Evolutionary conservation across 2,797 vertebrate genomes (phyloP).

Genomic region (Coregonus sp.): DNA sequence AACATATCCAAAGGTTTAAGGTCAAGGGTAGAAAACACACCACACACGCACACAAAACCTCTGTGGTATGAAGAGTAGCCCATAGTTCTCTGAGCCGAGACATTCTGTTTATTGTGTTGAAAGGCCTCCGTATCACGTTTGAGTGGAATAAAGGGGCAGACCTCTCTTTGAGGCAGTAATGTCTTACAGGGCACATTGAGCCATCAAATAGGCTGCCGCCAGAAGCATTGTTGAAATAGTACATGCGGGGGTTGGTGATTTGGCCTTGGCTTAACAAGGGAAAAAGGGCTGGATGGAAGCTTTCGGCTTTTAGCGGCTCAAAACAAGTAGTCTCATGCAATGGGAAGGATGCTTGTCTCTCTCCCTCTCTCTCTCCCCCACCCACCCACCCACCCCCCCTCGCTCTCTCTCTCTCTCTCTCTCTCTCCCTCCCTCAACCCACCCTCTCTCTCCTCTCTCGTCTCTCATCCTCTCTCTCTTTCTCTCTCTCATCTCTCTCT

Average conservation of each 20-base stretch:
- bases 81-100: constrained; percentile 12
- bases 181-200: constrained; percentile 74
- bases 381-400: background rate
- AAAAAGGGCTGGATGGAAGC: constrained; percentile 34
- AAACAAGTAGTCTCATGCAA: constrained; percentile 50
- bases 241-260: constrained; percentile 65
- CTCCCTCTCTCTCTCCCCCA: constrained; percentile 18
- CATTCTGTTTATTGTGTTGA: constrained; percentile 54
- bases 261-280: constrained; percentile 72
- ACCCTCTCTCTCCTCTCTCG: too few relatives aligned
- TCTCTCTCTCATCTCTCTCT: background rate
- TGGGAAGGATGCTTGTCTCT: constrained; percentile 31
- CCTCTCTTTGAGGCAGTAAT: constrained; percentile 68
- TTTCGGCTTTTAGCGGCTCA: constrained; percentile 66
- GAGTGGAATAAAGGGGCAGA: constrained; percentile 68
- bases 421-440: background rate
- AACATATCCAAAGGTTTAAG: constrained; percentile 53
- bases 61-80: constrained; percentile 31
- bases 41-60: background rate
- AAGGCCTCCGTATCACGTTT: constrained; percentile 72
- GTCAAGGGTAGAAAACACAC: background rate
- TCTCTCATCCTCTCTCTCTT: background rate
- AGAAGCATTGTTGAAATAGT: constrained; percentile 72
- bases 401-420: background rate
- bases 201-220: constrained; percentile 70